phyloP scores from a whole-genome alignment of 2,888 invertebrate genomes.

The Tholera decimalis region DNA sequence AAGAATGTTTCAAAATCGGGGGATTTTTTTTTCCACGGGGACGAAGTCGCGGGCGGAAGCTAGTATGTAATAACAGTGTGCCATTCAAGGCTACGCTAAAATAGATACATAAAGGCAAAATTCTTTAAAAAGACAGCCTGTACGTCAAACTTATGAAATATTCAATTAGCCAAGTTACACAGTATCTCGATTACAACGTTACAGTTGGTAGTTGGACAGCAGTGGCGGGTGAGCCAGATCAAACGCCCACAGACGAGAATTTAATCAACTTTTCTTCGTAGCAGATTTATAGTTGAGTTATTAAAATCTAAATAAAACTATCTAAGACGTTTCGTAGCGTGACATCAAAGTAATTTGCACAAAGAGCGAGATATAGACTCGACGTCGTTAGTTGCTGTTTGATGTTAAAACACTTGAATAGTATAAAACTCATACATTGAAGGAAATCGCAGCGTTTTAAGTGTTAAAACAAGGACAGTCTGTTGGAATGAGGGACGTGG shows the following conservation, averaged over 20 bases:
- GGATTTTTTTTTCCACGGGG: no score
- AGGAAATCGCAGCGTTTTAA: neutral
- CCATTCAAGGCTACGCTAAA: neutral
- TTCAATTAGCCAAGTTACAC: constrained; percentile 26
- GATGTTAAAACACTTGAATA: constrained; percentile 33
- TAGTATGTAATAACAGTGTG: no score
- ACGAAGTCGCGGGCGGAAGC: no score
- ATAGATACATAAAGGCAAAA: neutral
- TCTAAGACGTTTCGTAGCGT: constrained; percentile 35
- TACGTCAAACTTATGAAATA: constrained; percentile 23
- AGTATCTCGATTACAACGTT: constrained; percentile 26
- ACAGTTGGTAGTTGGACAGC: constrained; percentile 17
- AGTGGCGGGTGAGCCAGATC: constrained; percentile 18
- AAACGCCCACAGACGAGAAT: constrained; percentile 21
- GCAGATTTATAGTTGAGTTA: constrained; percentile 41
- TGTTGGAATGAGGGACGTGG: neutral
- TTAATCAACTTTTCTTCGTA: constrained; percentile 38
- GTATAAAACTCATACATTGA: constrained; percentile 18
- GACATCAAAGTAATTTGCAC: constrained; percentile 46
- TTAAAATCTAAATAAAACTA: constrained; percentile 55
- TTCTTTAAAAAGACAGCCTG: neutral
- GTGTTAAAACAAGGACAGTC: neutral
- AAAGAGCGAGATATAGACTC: constrained; percentile 19
- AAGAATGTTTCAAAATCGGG: no score
- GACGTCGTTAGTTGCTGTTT: constrained; percentile 21